Conservation (phyloP, 1,140 invertebrate species). For the Achroia grisella region DNA sequence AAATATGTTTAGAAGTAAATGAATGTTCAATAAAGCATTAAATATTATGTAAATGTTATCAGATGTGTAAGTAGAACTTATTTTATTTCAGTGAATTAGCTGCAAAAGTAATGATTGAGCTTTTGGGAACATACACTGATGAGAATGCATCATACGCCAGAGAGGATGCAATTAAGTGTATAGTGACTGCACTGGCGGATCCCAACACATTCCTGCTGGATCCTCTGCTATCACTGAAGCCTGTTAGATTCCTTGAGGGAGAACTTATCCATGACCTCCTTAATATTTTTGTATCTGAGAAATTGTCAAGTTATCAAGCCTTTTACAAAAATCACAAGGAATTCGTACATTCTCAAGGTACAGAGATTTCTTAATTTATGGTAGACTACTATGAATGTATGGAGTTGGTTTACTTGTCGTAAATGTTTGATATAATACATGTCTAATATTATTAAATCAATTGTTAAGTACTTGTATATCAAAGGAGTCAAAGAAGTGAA, state of each 20-base stretch:
- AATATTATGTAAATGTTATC: neutral
- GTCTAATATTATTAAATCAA: too few species aligned
- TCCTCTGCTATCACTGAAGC: constrained; percentile 93
- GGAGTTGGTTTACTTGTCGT: too few species aligned
- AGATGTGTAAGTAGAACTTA: constrained; percentile 11
- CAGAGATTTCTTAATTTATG: constrained; percentile 8
- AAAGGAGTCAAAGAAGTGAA: too few species aligned
- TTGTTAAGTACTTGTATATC: too few species aligned
- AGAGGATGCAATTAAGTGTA: constrained; percentile 97
- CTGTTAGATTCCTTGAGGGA: constrained; percentile 95
- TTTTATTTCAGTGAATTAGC: constrained; percentile 87
- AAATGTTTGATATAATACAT: too few species aligned
- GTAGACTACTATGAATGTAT: too few species aligned
- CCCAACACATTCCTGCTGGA: constrained; percentile 96
- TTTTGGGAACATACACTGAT: constrained; percentile 95
- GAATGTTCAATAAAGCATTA: too few species aligned
- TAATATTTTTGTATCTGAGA: constrained; percentile 97
- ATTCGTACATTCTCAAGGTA: constrained; percentile 91
- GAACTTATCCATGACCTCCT: constrained; percentile 96
- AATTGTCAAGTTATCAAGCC: constrained; percentile 89
- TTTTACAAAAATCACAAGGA: constrained; percentile 96
- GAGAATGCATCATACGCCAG: constrained; percentile 97
- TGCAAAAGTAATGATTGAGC: constrained; percentile 96
- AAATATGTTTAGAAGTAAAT: too few species aligned
- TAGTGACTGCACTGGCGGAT: constrained; percentile 94